Conservation (phyloP, 92 coral and sea anemone species). For the Umimayanthus kanabou region DNA sequence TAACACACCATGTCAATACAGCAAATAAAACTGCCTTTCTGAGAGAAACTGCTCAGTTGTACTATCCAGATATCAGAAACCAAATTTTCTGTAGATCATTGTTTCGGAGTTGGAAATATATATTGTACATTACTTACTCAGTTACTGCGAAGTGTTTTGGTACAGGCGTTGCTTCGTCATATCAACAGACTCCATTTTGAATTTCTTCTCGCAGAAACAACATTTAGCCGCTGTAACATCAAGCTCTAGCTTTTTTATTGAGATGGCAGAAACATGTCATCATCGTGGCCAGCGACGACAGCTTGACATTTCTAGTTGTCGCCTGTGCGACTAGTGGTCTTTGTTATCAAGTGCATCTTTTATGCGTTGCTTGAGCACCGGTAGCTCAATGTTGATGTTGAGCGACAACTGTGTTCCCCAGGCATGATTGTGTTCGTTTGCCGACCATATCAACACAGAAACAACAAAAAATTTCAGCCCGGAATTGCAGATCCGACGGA, state of each 20-base stretch:
- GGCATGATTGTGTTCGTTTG: no score
- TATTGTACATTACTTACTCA: slow-evolving; percentile 4
- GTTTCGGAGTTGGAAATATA: slow-evolving; percentile 6
- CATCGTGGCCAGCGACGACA: slow-evolving; percentile 31
- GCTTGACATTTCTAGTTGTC: slow-evolving; percentile 37
- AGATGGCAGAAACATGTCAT: slow-evolving; percentile 33
- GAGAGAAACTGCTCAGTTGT: neutral
- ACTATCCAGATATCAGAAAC: no score
- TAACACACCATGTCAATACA: neutral
- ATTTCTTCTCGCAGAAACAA: no score
- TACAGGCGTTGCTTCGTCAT: no score
- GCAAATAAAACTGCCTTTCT: slow-evolving; percentile 7
- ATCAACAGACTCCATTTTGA: no score
- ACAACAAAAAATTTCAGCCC: slow-evolving; percentile 15
- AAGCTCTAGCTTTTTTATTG: no score
- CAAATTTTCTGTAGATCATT: neutral
- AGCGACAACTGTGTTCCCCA: no score
- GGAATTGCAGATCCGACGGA: slow-evolving; percentile 18
- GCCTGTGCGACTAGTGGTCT: slow-evolving; percentile 34
- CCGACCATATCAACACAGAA: no score
- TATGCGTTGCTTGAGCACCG: no score
- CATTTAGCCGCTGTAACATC: no score
- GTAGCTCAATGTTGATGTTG: slow-evolving; percentile 6
- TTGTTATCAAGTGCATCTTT: no score
- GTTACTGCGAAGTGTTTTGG: slow-evolving; percentile 20